Evolutionary conservation across 2,797 vertebrate genomes (phyloP), one percentile per base, ranked within the genome.

Genomic region (Molossus alvarezi): DNA sequence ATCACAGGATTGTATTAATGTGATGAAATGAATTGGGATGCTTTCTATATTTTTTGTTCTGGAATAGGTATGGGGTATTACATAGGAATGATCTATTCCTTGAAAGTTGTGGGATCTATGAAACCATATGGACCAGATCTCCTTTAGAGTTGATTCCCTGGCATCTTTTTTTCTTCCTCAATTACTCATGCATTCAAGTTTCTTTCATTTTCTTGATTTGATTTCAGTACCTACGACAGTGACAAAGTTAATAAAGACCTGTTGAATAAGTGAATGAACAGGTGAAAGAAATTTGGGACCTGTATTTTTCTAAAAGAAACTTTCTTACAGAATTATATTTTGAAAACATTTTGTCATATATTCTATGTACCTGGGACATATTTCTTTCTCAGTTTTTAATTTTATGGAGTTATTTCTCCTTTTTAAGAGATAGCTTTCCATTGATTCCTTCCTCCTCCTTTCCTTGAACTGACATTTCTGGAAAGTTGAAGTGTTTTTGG

Each of bases 201-300:
- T 91, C 25, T 96, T 79, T 48, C 9, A 2, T 83, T 86, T 84
- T 93, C 69, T 83, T 60, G 51, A 80, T 65, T 85, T 92, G 83
- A 77, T 92, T 79, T 90, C 57, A 82, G 41, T 64, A 82, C 29
- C 27, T 23, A 18, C 58, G 79, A 89, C 72, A 93, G 55, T 79
- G 77, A 17, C 80, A 48, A 8, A 33, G 48, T 67, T 88, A 62
- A 18, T 58, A 79, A 41, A 33, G 76, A 69, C 14, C 45, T 89
- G 29, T 71, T 81, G 48, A 64, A 58, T 55, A 88, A 85, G 18
- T 64, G 41, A 91, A 60, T 41, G 5, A 41, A 8, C 71, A 23
- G 15, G 18, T 91, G 25, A 92, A 75, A 62, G n/a, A 82, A 64
- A 60, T 95, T 90, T 33, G 65, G 73, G 58, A 71, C 6, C 25